Evolutionary conservation across 1,140 invertebrate species (phyloP).

Genomic region (Frieseomelitta varia): DNA sequence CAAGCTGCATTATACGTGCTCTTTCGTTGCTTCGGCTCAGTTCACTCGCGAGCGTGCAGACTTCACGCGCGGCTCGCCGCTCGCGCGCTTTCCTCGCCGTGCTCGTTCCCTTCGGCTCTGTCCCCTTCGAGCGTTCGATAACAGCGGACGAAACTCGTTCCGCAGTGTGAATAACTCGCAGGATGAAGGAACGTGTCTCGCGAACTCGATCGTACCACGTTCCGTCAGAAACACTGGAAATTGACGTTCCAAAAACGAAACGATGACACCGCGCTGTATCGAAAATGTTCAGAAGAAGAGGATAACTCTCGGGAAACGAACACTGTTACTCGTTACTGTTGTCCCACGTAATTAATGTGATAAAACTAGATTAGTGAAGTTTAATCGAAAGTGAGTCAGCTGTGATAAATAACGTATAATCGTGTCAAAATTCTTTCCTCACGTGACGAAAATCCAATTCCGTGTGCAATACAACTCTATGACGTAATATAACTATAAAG

Average conservation of each 20-base stretch:
- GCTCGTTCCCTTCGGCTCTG: slow-evolving; percentile 33
- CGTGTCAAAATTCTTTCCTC: not conserved
- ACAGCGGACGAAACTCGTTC: not conserved
- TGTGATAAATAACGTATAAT: slow-evolving; percentile 70
- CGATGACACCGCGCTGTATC: slow-evolving; percentile 2
- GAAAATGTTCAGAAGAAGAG: not conserved
- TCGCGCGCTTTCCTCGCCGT: slow-evolving; percentile 62
- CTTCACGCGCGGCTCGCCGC: slow-evolving; percentile 55
- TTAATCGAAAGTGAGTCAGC: slow-evolving; percentile 72
- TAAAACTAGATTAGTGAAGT: slow-evolving; percentile 63
- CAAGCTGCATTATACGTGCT: slow-evolving; percentile 62
- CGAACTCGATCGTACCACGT: not conserved
- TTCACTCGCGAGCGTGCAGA: slow-evolving; percentile 74
- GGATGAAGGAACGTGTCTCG: slow-evolving; percentile 3
- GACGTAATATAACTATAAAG: too few species aligned
- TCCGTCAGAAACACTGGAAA: not conserved
- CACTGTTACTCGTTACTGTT: not conserved
- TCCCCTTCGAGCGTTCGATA: slow-evolving; percentile 19
- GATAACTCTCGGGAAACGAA: not conserved
- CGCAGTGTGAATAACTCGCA: not conserved
- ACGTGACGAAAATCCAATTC: too few species aligned
- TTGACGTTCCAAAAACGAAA: not conserved
- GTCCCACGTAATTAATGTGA: not conserved
- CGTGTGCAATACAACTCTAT: not conserved
- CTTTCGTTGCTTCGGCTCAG: slow-evolving; percentile 71